Evolutionary conservation across 2,113 vertebrate species (phyloP).

Genomic region (Pachyramphus minor): DNA sequence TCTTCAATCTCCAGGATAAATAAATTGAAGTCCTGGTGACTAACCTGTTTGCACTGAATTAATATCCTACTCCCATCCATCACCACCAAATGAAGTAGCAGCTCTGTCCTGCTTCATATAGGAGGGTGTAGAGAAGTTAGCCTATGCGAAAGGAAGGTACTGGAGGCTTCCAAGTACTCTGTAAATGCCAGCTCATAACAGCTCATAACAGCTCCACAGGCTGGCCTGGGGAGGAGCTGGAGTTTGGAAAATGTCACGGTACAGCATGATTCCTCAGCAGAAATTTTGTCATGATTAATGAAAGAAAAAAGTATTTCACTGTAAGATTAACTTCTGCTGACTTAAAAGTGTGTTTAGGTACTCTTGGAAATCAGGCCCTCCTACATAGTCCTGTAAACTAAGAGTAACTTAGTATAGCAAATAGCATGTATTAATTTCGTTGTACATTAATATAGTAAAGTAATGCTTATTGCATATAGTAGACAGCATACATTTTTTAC

Average conservation of each 20-base stretch:
- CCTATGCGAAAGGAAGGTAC: not conserved
- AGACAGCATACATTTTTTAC: not conserved
- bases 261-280: not conserved
- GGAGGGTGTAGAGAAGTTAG: not conserved
- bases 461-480: not conserved
- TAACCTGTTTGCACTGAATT: not conserved
- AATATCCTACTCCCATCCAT: not conserved
- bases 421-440: not conserved
- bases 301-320: not conserved
- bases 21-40: not conserved
- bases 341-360: not conserved
- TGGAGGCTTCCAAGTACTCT: not conserved
- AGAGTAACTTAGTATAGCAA: not conserved
- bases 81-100: not conserved
- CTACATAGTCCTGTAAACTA: not conserved
- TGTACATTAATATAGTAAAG: not conserved
- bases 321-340: not conserved
- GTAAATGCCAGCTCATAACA: not conserved
- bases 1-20: not conserved
- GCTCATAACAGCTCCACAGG: not conserved
- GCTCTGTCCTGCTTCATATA: not conserved
- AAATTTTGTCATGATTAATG: not conserved
- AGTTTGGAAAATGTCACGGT: not conserved
- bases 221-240: not conserved
- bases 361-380: not conserved